Evolutionary conservation across 2,113 vertebrate genomes (phyloP).

Genomic region (Collichthys lucidus): DNA sequence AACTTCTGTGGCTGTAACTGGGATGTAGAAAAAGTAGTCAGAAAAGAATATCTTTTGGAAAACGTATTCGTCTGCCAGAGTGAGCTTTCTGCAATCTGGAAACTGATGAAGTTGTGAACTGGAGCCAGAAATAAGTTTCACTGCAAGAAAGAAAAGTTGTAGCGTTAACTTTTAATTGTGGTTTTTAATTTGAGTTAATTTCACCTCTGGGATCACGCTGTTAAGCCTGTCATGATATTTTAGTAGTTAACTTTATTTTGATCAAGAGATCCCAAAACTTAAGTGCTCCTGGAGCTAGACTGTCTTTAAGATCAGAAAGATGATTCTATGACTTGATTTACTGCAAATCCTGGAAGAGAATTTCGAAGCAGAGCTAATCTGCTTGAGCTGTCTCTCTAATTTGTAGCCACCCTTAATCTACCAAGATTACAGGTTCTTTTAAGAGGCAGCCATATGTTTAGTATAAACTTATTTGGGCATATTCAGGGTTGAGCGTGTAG

Average conservation of each 20-base stretch:
- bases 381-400: slow-evolving; percentile 34
- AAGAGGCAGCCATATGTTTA: slow-evolving; percentile 39
- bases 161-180: neutral
- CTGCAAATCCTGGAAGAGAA: slow-evolving; percentile 38
- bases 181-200: neutral
- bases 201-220: neutral
- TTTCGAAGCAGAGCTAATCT: slow-evolving; percentile 55
- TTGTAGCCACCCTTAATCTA: slow-evolving; percentile 44
- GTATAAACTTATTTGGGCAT: slow-evolving; percentile 6
- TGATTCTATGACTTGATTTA: slow-evolving; percentile 10
- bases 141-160: neutral
- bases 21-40: neutral
- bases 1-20: neutral
- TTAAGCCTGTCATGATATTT: neutral
- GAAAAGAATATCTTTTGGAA: neutral
- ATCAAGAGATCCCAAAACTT: neutral
- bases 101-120: neutral
- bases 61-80: slow-evolving; percentile 2
- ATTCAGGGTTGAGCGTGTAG: slow-evolving; percentile 15
- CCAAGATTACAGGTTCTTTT: slow-evolving; percentile 54
- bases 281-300: neutral
- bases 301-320: neutral
- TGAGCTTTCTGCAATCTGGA: neutral
- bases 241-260: neutral
- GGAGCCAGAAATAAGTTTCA: neutral